A percentile compares a stretch with the other conserved stretches of the same genome.
Evolutionary conservation across 2,888 invertebrate species (phyloP).

Genomic region (Epinotia ramella): DNA sequence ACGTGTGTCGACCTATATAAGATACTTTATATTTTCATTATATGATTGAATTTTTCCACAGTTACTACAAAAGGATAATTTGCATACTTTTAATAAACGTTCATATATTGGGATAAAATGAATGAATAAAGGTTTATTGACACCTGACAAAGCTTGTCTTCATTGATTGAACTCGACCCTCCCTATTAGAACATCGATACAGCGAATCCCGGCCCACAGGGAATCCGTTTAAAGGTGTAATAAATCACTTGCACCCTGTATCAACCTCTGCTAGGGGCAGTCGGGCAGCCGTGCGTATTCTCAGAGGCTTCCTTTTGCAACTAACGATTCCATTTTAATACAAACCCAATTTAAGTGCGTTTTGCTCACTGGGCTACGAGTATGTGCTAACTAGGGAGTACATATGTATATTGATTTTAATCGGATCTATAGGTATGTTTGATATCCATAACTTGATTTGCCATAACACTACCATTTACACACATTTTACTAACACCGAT

Average conservation of each 20-base stretch:
- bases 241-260: constrained; percentile 74
- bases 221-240: constrained; percentile 78
- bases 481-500: too few species aligned
- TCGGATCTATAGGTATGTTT: too few species aligned
- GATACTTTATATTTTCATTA: too few species aligned
- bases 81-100: too few species aligned
- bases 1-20: too few species aligned
- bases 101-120: too few species aligned
- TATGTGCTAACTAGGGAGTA: not conserved
- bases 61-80: too few species aligned
- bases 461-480: too few species aligned
- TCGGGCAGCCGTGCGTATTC: constrained; percentile 62
- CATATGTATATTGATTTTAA: too few species aligned
- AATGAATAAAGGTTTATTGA: too few species aligned
- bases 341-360: not conserved
- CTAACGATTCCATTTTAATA: not conserved
- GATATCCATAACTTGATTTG: too few species aligned
- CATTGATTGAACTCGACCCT: constrained; percentile 13
- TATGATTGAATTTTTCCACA: too few species aligned
- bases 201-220: constrained; percentile 66
- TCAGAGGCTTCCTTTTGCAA: constrained; percentile 22
- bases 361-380: not conserved
- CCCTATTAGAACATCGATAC: constrained; percentile 47
- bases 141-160: not conserved
- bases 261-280: constrained; percentile 69